Percentiles rank a stretch among this genome's conserved stretches.
Evolutionary conservation across 2,113 vertebrate species (phyloP).

Genomic region (Verasper variegatus): DNA sequence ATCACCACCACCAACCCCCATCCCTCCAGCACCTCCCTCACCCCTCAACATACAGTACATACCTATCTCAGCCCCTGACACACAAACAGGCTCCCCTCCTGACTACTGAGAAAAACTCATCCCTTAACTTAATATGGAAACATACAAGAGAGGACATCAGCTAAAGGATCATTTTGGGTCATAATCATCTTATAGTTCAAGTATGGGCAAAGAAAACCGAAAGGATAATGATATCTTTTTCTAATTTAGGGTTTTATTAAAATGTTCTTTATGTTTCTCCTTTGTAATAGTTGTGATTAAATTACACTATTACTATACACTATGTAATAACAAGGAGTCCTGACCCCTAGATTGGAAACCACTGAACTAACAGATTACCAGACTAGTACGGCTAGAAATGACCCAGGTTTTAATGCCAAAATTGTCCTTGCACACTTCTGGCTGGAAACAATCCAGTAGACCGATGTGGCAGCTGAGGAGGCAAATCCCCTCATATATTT

Average conservation of each 20-base stretch:
- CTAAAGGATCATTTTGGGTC: background rate
- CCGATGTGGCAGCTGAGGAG: conserved; percentile 13
- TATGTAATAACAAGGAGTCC: no score
- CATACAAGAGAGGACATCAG: conserved; percentile 3
- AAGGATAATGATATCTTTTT: no score
- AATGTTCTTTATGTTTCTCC: no score
- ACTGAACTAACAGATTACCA: background rate
- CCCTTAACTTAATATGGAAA: background rate
- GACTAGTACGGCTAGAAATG: no score
- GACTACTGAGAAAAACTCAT: background rate
- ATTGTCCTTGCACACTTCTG: background rate
- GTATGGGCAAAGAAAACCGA: no score
- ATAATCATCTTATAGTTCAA: no score
- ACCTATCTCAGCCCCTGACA: conserved; percentile 19
- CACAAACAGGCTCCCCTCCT: background rate
- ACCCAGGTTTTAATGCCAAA: background rate
- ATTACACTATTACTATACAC: no score
- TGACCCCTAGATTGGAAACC: background rate
- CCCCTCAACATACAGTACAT: conserved; percentile 33
- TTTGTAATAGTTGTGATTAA: no score
- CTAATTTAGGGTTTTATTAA: no score
- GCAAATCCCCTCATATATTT: conserved; percentile 4
- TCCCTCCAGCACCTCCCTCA: conserved; percentile 18
- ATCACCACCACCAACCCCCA: background rate
- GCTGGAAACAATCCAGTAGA: background rate